phyloP scores from a whole-genome alignment of 1,140 invertebrate genomes.

The Hesperophylax magnus region DNA sequence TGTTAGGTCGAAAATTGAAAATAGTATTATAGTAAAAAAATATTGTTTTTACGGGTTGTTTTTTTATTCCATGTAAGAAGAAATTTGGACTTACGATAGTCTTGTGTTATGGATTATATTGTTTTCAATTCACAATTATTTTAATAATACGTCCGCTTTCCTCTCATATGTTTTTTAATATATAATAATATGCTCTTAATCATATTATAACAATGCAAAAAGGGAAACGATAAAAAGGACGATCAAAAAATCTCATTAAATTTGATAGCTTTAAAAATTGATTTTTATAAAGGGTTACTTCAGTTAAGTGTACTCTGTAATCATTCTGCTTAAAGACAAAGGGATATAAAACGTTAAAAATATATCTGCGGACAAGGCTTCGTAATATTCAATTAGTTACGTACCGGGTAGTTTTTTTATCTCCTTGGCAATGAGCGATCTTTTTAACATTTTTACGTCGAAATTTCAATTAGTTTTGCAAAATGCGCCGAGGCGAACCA shows the following conservation, averaged over 20 bases:
- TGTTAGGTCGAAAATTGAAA: no score
- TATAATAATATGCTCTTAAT: no score
- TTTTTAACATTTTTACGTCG: not conserved
- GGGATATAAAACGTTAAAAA: not conserved
- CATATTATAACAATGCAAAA: no score
- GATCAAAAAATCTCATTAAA: not conserved
- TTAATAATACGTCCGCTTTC: no score
- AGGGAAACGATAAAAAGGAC: no score
- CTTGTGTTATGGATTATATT: no score
- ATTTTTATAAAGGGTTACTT: not conserved
- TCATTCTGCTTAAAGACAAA: not conserved
- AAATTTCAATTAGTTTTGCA: slow-evolving; percentile 7
- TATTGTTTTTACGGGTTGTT: no score
- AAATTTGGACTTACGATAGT: no score
- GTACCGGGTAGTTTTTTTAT: not conserved
- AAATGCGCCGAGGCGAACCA: not conserved
- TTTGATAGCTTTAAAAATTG: not conserved
- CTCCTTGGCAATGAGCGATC: not conserved
- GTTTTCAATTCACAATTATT: no score
- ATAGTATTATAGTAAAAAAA: no score
- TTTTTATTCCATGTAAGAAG: no score
- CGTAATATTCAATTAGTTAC: slow-evolving; percentile 18
- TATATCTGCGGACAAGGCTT: not conserved
- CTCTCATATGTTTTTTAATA: no score
- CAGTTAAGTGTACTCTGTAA: not conserved